These are phyloP conservation scores for Thunnus albacares DNA, from an alignment of 2,797 vertebrate genomes.

Conservation along the genomic window DNA sequence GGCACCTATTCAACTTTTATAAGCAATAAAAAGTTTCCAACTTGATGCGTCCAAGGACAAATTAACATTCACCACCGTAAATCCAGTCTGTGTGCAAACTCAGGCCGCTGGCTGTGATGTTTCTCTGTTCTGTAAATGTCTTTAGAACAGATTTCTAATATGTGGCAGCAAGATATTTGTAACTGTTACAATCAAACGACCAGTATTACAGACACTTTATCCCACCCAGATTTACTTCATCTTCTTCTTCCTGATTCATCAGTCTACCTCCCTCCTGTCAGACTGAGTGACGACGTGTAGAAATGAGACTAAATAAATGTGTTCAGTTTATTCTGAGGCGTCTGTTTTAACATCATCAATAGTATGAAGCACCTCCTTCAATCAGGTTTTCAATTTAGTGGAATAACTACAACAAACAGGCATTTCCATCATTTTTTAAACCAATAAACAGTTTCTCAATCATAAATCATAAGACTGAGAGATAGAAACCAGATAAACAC, in stretches of 20 bases:
- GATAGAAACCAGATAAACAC: too few relatives aligned
- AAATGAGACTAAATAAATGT: too few relatives aligned
- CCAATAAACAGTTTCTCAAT: too few relatives aligned
- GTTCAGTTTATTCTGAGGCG: too few relatives aligned
- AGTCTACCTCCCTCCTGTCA: background rate
- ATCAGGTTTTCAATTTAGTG: too few relatives aligned
- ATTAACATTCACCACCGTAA: background rate
- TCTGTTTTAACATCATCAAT: too few relatives aligned
- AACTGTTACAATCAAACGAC: too few relatives aligned
- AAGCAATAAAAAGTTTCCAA: slow-evolving; percentile 3
- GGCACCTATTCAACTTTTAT: background rate
- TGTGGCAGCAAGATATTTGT: background rate
- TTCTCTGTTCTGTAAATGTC: background rate
- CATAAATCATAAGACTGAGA: too few relatives aligned
- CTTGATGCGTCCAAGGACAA: background rate
- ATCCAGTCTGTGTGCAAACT: background rate
- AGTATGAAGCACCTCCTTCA: too few relatives aligned
- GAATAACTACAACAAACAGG: too few relatives aligned
- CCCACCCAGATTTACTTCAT: too few relatives aligned
- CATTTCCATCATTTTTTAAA: too few relatives aligned
- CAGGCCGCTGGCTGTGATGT: background rate
- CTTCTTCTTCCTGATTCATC: background rate
- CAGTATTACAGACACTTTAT: background rate
- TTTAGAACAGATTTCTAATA: background rate
- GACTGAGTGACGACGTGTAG: background rate